Evolutionary conservation across 2,888 invertebrate genomes (phyloP).

Genomic region (Leptodirus hochenwartii): DNA sequence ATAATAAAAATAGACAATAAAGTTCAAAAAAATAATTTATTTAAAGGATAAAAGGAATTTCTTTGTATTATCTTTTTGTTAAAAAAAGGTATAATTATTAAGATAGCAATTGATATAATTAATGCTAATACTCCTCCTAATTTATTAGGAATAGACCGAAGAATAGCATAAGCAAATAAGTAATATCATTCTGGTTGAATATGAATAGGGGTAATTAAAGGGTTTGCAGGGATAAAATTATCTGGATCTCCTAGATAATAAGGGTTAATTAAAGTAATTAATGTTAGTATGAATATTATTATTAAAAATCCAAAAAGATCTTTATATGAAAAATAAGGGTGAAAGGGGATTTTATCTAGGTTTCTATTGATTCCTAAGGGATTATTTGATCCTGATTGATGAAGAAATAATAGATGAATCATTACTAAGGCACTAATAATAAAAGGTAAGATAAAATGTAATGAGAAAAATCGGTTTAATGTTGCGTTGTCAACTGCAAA

Average conservation of each 20-base stretch:
- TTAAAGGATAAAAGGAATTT: constrained; percentile 41
- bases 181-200: constrained; percentile 78
- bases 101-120: constrained; percentile 45
- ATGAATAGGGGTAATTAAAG: constrained; percentile 47
- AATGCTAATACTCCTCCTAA: constrained; percentile 54
- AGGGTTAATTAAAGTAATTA: constrained; percentile 35
- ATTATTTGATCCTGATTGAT: constrained; percentile 50
- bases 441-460: constrained; percentile 58
- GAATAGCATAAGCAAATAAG: constrained; percentile 62
- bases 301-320: constrained; percentile 42
- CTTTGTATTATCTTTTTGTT: constrained; percentile 38
- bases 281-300: constrained; percentile 32
- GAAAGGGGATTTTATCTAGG: constrained; percentile 48
- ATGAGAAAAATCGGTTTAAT: constrained; percentile 55
- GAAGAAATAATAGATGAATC: constrained; percentile 45
- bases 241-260: constrained; percentile 48
- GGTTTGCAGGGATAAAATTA: constrained; percentile 54
- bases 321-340: constrained; percentile 45
- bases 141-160: constrained; percentile 67
- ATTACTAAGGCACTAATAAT: constrained; percentile 41
- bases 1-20: constrained; percentile 35
- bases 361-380: constrained; percentile 45
- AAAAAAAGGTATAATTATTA: constrained; percentile 40
- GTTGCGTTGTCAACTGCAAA: constrained; percentile 58
- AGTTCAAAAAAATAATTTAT: constrained; percentile 39